A percentile compares a stretch with the other conserved stretches of the same genome.
These are phyloP conservation scores for Spea hammondii DNA, from an alignment of 2,797 vertebrate genomes.

Conservation along the genomic window DNA sequence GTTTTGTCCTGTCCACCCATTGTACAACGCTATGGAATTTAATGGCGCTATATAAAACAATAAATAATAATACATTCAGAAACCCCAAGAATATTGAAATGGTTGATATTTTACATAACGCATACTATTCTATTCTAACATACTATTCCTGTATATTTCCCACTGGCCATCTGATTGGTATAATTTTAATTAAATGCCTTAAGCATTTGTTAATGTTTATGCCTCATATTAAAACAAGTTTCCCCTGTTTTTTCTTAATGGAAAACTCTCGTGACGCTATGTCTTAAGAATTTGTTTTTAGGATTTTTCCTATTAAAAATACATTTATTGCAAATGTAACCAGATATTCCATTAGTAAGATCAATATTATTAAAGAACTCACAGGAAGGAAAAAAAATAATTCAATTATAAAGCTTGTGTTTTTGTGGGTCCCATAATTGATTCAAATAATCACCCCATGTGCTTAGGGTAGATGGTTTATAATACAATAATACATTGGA, in stretches of 20 bases:
- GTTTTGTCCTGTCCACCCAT: too few relatives aligned
- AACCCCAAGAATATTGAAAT: too few relatives aligned
- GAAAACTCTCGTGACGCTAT: not conserved
- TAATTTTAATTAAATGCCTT: not conserved
- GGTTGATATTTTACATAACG: too few relatives aligned
- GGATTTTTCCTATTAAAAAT: too few relatives aligned
- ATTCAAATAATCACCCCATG: slow-evolving; percentile 22
- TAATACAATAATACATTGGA: slow-evolving; percentile 13
- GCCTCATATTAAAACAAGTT: not conserved
- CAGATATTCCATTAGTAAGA: slow-evolving; percentile 9
- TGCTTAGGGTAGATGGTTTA: slow-evolving; percentile 5
- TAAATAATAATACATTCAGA: too few relatives aligned
- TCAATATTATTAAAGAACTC: slow-evolving; percentile 33
- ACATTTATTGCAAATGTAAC: not conserved
- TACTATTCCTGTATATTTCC: not conserved
- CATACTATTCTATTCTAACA: too few relatives aligned
- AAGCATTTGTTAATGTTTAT: not conserved
- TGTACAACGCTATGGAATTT: too few relatives aligned
- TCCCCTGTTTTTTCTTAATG: not conserved
- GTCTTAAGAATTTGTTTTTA: too few relatives aligned
- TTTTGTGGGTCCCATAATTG: slow-evolving; percentile 25
- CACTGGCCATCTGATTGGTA: not conserved
- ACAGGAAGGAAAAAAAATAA: slow-evolving; percentile 6
- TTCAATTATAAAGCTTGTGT: slow-evolving; percentile 6
- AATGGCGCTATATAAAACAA: too few relatives aligned